Evolutionary conservation across 2,797 vertebrate genomes (phyloP).

Genomic region (Sebastes glaucus): DNA sequence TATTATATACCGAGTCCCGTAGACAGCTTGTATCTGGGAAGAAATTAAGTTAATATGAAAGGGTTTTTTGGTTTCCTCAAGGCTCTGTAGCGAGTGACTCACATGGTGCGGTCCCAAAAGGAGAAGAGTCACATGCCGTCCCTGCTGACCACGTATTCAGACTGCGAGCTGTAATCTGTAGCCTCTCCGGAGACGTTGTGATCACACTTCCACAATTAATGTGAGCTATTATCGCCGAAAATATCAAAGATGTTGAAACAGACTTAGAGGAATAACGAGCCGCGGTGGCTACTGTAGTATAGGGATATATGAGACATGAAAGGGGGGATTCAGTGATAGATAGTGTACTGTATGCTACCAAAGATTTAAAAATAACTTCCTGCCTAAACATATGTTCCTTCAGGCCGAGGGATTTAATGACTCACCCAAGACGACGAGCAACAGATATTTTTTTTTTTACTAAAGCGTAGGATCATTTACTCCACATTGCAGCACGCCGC

Average conservation of each 20-base stretch:
- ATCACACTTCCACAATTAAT: background rate
- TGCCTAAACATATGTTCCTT: slow-evolving; percentile 46
- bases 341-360: slow-evolving; percentile 22
- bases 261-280: slow-evolving; percentile 15
- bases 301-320: slow-evolving; percentile 5
- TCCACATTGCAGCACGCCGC: slow-evolving; percentile 34
- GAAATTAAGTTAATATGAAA: slow-evolving; percentile 37
- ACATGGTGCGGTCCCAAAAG: background rate
- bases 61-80: slow-evolving; percentile 28
- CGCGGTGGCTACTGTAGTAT: background rate
- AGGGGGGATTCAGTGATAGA: background rate
- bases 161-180: background rate
- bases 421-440: slow-evolving; percentile 38
- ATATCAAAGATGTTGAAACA: background rate
- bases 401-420: slow-evolving; percentile 44
- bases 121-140: slow-evolving; percentile 17
- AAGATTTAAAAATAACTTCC: slow-evolving; percentile 50
- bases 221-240: background rate
- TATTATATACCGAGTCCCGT: slow-evolving; percentile 7
- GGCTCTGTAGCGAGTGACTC: slow-evolving; percentile 47
- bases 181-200: background rate
- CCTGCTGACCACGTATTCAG: slow-evolving; percentile 7
- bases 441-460: slow-evolving; percentile 28
- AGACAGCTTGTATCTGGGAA: slow-evolving; percentile 27
- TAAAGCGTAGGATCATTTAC: slow-evolving; percentile 68